Evolutionary conservation across 2,797 vertebrate genomes (phyloP).

Genomic region (Alfaro cultratus): DNA sequence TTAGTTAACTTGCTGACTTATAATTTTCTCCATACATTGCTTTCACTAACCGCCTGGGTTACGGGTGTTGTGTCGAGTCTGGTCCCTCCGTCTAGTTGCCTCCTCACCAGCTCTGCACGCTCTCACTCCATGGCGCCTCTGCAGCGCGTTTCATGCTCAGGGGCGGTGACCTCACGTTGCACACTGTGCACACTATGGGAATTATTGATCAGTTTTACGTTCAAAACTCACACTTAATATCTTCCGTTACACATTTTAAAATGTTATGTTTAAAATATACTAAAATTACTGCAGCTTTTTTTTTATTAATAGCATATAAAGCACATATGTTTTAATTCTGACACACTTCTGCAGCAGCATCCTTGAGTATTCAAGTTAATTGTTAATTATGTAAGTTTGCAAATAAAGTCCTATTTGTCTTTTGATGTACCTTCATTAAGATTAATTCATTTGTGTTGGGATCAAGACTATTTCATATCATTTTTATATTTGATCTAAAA

Average conservation of each 20-base stretch:
- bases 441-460: background rate
- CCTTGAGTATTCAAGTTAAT: background rate
- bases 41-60: background rate
- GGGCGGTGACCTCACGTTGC: background rate
- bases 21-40: background rate
- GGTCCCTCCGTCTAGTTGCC: background rate
- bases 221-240: no score
- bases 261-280: no score
- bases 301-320: background rate
- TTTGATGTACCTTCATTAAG: background rate
- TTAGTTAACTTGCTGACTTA: background rate
- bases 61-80: background rate
- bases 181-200: background rate
- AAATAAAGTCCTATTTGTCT: background rate
- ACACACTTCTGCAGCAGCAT: background rate
- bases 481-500: no score
- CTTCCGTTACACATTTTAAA: no score
- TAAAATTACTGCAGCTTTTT: background rate
- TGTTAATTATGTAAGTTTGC: background rate
- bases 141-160: background rate
- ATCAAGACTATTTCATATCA: background rate
- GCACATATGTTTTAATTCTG: background rate
- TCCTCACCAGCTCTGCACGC: background rate
- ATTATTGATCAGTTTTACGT: background rate
- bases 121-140: background rate